Base-by-base conservation (phyloP, 2,888 invertebrate genomes). In the Caenorhabditis sinica region DNA sequence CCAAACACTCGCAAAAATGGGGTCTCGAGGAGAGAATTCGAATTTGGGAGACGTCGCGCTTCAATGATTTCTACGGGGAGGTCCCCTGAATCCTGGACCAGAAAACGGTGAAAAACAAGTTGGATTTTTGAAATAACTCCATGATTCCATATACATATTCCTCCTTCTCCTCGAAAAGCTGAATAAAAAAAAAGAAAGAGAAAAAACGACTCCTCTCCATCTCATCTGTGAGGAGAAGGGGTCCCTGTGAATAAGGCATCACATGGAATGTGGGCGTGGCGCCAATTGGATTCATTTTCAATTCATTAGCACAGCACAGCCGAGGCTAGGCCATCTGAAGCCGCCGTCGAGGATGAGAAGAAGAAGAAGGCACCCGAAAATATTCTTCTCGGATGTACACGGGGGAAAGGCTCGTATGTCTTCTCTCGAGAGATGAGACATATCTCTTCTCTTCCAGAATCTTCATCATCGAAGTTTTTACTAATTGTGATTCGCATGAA, bases 251-350 rank as follows among this genome's bases (percentile, higher is more conserved):
- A n/a, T n/a, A n/a, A 58, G n/a, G 69, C 71, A 72, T 73, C 73
- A 73, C 73, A 80, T 80, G 80, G 15, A 80, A 73, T 72, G 69
- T 69, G 69, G 75, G 82, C 82, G 82, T 74, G 82, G 82, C 82
- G 76, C 83, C 83, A 83, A 83, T 83, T 83, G 83, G 83, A 83
- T 83, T 83, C 83, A 83, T 83, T 83, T 83, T 77, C 77, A 83
- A 83, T 83, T 83, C 83, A 83, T 83, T 83, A 83, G 83, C 72
- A 63, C 53, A 53, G 68, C 68, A 20, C 20, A 33, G 61, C 49
- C 9, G 30, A 11, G 8, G 58, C 61, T 20, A 17, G 73, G 33
- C 58, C 72, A 65, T 25, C 53, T 23, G 53, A 53, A 53, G 53
- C 53, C 53, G 20, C n/a, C 49, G n/a, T 6, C 17, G 49, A 11